phyloP scores from a whole-genome alignment of 2,113 vertebrate genomes.

The Edolisoma coerulescens region DNA sequence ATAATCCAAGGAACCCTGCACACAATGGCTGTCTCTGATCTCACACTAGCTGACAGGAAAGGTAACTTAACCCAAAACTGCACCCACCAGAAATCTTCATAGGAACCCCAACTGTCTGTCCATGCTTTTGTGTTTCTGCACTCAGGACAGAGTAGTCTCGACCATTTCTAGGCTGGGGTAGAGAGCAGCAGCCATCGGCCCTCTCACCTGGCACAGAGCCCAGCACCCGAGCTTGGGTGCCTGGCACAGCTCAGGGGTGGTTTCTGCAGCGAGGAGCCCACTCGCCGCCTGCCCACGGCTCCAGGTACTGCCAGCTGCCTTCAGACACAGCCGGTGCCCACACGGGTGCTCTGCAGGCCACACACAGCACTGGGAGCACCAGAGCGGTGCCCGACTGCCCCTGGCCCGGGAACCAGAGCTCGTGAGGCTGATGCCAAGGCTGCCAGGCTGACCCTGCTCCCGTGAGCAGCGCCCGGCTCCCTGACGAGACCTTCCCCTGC shows the following conservation, averaged over 20 bases:
- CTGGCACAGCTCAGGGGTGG: background rate
- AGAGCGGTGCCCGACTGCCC: fast-evolving
- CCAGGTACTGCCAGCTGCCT: fast-evolving
- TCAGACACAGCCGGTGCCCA: background rate
- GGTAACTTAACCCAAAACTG: background rate
- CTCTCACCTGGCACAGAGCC: background rate
- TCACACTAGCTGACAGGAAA: background rate
- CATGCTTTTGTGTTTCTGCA: background rate
- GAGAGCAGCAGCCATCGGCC: background rate
- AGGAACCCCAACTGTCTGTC: fast-evolving
- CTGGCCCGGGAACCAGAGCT: background rate
- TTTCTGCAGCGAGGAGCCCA: fast-evolving
- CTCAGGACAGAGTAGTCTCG: background rate
- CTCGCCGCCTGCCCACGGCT: fast-evolving
- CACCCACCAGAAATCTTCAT: background rate
- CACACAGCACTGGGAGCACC: fast-evolving
- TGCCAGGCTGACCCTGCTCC: background rate
- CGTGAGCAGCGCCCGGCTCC: background rate
- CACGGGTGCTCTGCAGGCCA: fast-evolving
- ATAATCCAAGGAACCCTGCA: background rate
- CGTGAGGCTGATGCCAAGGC: fast-evolving
- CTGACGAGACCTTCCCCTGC: background rate
- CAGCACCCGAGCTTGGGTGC: fast-evolving
- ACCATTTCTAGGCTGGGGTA: background rate
- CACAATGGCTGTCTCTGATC: background rate